Percentiles rank a stretch among this genome's conserved stretches.
phyloP scores from a whole-genome alignment of 2,888 invertebrate genomes.

The Caradrina clavipalpis region DNA sequence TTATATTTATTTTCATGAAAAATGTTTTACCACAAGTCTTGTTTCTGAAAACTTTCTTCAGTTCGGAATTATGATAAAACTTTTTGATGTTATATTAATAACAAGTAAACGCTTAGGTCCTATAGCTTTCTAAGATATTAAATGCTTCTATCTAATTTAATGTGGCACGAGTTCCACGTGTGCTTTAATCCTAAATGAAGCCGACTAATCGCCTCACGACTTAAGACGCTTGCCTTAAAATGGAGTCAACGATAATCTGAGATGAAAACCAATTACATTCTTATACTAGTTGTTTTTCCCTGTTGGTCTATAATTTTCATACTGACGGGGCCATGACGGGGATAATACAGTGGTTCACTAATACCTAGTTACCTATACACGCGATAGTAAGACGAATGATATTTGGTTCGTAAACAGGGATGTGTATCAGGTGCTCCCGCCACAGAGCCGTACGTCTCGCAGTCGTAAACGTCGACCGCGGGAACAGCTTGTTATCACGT shows the following conservation, averaged over 20 bases:
- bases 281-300: neutral
- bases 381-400: neutral
- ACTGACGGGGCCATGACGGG: neutral
- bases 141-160: neutral
- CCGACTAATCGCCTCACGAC: neutral
- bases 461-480: slow-evolving; percentile 32
- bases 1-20: neutral
- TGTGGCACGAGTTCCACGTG: neutral
- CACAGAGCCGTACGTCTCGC: slow-evolving; percentile 5
- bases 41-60: neutral
- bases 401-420: neutral
- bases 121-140: neutral
- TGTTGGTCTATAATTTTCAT: too few species aligned
- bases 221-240: neutral
- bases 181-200: slow-evolving; percentile 12
- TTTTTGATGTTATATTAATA: neutral
- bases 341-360: neutral
- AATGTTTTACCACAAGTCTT: neutral
- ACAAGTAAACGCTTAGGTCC: neutral
- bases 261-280: neutral
- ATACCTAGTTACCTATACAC: neutral
- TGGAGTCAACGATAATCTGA: neutral
- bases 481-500: slow-evolving; percentile 24
- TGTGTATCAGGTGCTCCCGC: slow-evolving; percentile 21
- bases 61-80: neutral